Percentiles rank a stretch among this genome's conserved stretches.
Conservation (phyloP, 2,113 vertebrate species). For the Phylloscopus trochilus region DNA sequence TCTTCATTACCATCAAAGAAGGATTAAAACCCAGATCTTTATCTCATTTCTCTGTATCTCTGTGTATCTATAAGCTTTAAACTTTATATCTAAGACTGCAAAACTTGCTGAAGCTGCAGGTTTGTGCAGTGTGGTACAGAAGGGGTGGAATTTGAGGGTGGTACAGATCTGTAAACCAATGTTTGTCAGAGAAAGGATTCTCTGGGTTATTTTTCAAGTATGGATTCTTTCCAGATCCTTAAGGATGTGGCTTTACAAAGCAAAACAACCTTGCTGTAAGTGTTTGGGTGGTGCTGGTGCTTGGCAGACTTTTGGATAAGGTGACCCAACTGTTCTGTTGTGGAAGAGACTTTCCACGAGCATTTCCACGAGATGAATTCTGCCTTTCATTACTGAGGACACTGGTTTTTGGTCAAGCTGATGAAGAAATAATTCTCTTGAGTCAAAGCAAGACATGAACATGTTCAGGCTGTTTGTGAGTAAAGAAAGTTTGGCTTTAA, state of each 20-base stretch:
- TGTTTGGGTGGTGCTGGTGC: neutral
- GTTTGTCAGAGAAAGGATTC: neutral
- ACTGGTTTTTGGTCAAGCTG: neutral
- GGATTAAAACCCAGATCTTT: neutral
- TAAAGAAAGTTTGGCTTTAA: neutral
- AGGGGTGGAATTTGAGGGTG: neutral
- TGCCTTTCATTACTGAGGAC: neutral
- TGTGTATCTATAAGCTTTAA: neutral
- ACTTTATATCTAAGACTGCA: neutral
- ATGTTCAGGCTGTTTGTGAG: neutral
- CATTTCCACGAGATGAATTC: neutral
- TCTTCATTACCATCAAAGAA: conserved; percentile 30
- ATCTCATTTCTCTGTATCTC: neutral
- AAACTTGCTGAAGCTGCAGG: neutral
- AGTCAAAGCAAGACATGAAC: neutral
- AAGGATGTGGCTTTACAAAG: neutral
- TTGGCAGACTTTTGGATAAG: neutral
- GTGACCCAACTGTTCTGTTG: neutral
- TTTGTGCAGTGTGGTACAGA: neutral
- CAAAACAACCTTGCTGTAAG: neutral
- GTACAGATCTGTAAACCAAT: neutral
- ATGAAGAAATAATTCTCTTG: neutral
- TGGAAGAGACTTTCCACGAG: neutral
- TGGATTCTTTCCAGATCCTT: neutral
- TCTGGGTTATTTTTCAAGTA: neutral